phyloP scores from a whole-genome alignment of 2,888 invertebrate species.

The Pristionchus fissidentatus region DNA sequence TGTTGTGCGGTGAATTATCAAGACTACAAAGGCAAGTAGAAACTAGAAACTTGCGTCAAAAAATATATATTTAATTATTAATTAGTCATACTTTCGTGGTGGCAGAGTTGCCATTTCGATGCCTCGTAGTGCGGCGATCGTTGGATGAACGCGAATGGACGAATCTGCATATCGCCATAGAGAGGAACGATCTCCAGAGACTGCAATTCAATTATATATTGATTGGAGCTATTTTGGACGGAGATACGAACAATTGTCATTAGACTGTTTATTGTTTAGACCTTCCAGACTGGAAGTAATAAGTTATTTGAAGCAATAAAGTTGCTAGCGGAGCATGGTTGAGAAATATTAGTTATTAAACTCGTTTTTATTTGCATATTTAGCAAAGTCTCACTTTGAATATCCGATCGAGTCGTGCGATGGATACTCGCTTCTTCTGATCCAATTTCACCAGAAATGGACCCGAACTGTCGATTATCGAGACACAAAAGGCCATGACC shows the following conservation, averaged over 20 bases:
- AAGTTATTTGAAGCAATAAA: too few species aligned
- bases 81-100: slow-evolving; percentile 79
- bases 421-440: slow-evolving; percentile 93
- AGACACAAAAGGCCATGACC: slow-evolving; percentile 89
- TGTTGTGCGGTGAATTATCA: not conserved
- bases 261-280: too few species aligned
- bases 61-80: not conserved
- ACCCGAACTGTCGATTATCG: slow-evolving; percentile 92
- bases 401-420: slow-evolving; percentile 93
- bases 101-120: slow-evolving; percentile 88
- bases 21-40: not conserved
- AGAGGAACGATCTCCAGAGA: slow-evolving; percentile 94
- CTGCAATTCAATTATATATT: slow-evolving; percentile 76
- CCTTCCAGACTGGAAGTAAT: too few species aligned
- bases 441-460: slow-evolving; percentile 92
- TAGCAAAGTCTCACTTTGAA: slow-evolving; percentile 91
- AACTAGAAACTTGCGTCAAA: not conserved
- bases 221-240: too few species aligned
- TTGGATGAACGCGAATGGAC: slow-evolving; percentile 96
- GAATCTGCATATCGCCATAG: slow-evolving; percentile 99
- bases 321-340: too few species aligned
- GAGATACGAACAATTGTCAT: too few species aligned
- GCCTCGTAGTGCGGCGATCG: slow-evolving; percentile 93
- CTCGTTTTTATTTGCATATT: too few species aligned
- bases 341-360: not conserved